Evolutionary conservation across 2,797 vertebrate genomes (phyloP), one percentile per base, ranked within the genome.

Genomic region (Mionectes olivaceus): DNA sequence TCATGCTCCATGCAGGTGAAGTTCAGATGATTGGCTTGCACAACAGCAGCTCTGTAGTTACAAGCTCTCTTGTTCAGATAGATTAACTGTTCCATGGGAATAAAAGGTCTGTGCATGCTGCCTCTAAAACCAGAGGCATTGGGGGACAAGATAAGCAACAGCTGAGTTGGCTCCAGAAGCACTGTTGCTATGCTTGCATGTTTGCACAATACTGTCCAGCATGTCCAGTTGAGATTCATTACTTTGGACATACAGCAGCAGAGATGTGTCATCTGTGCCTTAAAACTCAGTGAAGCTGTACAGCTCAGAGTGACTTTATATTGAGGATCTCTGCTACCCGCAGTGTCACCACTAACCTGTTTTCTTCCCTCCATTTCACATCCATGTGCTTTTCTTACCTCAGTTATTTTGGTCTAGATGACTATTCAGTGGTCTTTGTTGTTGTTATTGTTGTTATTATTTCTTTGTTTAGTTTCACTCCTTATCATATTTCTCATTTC

Each of bases 31-130:
- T 3, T 83, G 60, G 50, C 89, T 94, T 74, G 64, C 82, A 74
- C 82, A 89, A 55, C 2, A 88, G 43, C 65, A 90, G 80, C 63
- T 80, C 87, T 83, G 69, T 50, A 69, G 73, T 81, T 69, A 50
- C 6, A 71, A 32, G 39, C 61, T 69, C 57, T 81, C 76, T 73
- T 79, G 28, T 90, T 95, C 78, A 65, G 50, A 3, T 79, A 85
- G 88, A 95, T 96, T 96, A 95, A 74, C 83, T 96, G 91, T 92
- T 85, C 91, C 73, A 17, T 59, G 65, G 53, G 53, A 92, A 65
- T 87, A 81, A 89, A 92, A 83, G 61, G 44, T 89, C 81, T 70
- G 47, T 67, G 50, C 28, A 0, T 12, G n/a, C 69, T 86, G 70
- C 32, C 69, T 90, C 44, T 90, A 84, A 93, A 95, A 68, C 55